Base-by-base conservation (phyloP, 2,113 vertebrate species). In the Corythornis madagascariensis region DNA sequence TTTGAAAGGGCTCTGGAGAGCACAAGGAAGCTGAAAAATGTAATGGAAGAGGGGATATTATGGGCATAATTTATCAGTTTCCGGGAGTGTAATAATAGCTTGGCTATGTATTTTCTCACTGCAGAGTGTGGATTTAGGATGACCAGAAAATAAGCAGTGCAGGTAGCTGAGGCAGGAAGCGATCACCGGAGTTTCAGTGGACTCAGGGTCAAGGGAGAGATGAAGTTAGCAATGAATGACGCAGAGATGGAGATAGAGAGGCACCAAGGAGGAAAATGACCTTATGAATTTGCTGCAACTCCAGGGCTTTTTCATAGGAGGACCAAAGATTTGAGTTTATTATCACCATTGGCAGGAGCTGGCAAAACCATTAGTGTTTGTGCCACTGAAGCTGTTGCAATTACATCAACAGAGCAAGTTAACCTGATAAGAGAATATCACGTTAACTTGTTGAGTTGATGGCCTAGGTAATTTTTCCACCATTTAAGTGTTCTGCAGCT, bases 1-100 rank as follows among this genome's bases (percentile, higher is more conserved):
- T 89, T 80, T 85, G 88, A 52, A 89, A 89, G 69, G 78, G 45
- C 67, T 76, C 87, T 70, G 21, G 75, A 83, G 85, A 73, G 63
- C 78, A 61, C 0, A 3, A 43, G 57, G 70, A 53, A 61, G 74
- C 57, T 91, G 66, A 82, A 67, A 86, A 74, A 47, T 47, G 45
- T 53, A 71, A 86, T 43, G 85, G 67, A 83, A 89, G 42, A 80
- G 38, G 52, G 33, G 71, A 43, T 69, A 59, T 15, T 65, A 63
- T 35, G 29, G 71, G 17, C 2, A 9, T 74, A 83, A 86, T 92
- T 92, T 69, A 52, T 83, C 55, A 76, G 48, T 71, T 94, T 90
- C 84, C 1, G 3, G 33, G 45, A 76, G n/a, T 29, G 59, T 75
- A 75, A 40, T 61, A 75, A 63, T 53, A 94, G 24, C 59, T 48